These are phyloP conservation scores for Drosophila hamatofila DNA, from an alignment of 2,888 invertebrate genomes.

Conservation along the genomic window DNA sequence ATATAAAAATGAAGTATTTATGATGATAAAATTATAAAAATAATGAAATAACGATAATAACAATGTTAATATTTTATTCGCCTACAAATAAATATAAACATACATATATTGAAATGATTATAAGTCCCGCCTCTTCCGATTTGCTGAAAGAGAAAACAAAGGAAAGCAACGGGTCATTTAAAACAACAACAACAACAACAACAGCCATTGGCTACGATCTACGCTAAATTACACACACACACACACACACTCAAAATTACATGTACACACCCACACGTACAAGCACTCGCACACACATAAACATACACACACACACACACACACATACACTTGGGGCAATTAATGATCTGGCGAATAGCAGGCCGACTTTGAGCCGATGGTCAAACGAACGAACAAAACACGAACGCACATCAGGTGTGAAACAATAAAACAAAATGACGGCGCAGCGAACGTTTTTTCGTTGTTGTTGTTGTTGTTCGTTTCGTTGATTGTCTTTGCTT, in stretches of 20 bases:
- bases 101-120: background rate
- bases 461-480: constrained; percentile 17
- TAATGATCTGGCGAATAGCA: constrained; percentile 69
- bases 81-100: too few relatives aligned
- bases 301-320: background rate
- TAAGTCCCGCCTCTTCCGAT: constrained; percentile 37
- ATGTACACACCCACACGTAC: background rate
- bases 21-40: too few relatives aligned
- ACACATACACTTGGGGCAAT: constrained; percentile 22
- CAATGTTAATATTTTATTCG: too few relatives aligned
- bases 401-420: constrained; percentile 61
- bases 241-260: constrained; percentile 9
- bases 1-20: background rate
- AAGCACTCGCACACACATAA: background rate
- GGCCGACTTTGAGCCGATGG: constrained; percentile 59
- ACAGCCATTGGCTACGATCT: constrained; percentile 33
- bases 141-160: constrained; percentile 44
- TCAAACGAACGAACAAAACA: constrained; percentile 51
- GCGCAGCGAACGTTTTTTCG: constrained; percentile 17
- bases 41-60: too few relatives aligned
- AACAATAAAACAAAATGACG: constrained; percentile 61
- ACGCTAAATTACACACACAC: constrained; percentile 30
- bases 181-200: constrained; percentile 9
- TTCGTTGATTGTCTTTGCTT: constrained; percentile 32
- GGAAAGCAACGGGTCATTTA: constrained; percentile 27